Base-by-base conservation (phyloP, 92 coral and sea anemone species). In the Epizoanthus stellaris region DNA sequence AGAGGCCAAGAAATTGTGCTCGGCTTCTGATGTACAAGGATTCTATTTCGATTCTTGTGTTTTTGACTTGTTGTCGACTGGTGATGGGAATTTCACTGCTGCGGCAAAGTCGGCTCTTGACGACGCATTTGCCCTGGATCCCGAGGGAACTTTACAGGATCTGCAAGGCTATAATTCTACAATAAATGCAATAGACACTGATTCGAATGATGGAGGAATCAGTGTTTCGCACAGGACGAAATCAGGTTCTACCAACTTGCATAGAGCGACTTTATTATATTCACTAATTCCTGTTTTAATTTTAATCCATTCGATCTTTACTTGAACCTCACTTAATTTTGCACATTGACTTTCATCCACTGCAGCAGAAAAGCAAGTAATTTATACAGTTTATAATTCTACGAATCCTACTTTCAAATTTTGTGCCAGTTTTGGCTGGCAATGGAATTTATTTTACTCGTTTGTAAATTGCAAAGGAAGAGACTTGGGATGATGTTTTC, bases 11-110 rank as follows among this genome's bases (percentile, higher is more conserved):
- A 52, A 83, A 3, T 53, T 87, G 47, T 97, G 99, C 47, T 76
- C 60, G n/a, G 88, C 89, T 70, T 87, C 94, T 3, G 91, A 91
- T 40, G 77, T 95, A 49, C 74, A 76, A 43, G 99, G 99, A 3
- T 97, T 97, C 47, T 97, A 97, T 65, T 81, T 94, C 15, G 96
- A 95, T 13, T 97, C 99, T 11, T 97, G 99, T 84, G 85, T 95
- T n/a, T 97, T 97, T 70, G 99, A 97, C 69, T 82, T 97, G 63
- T 69, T 97, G 49, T 77, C 95, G 5, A 97, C 98, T 58, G 97
- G 95, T 9, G 97, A 97, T 60, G 25, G 49, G 21, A 97, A 93
- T 85, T 97, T 97, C 63, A 93, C 93, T 20, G 82, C 80, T 3
- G 99, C 99, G 9, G 99, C 99, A 0, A 84, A 92, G 71, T 87